Base-by-base conservation (phyloP, 2,888 invertebrate genomes). In the Latrodectus hesperus region DNA sequence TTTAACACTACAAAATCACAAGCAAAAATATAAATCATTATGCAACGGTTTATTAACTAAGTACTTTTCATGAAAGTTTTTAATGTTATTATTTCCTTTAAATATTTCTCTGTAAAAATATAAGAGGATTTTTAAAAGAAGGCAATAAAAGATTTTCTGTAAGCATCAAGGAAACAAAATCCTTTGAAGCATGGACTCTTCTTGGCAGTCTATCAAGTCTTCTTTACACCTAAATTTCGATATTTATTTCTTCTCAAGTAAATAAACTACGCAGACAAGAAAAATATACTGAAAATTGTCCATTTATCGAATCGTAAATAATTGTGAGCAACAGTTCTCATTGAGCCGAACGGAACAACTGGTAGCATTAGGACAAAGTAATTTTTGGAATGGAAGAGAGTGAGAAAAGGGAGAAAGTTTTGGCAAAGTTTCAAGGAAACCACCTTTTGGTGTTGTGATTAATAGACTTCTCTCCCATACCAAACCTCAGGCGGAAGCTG, bases 401-500 rank as follows among this genome's bases (percentile, higher is more conserved):
- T n/a, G 12, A 16, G 12, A n/a, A 60, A n/a, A n/a, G n/a, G n/a
- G 22, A 68, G 26, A 68, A 12, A 17, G 17, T 68, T 68, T 17
- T 26, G 17, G 17, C 17, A 68, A 17, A 68, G 17, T 26, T 68
- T 68, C 22, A 68, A 17, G 17, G 68, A 12, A 22, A 55, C 60
- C 72, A 64, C 70, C 55, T 55, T 49, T 51, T 65, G 52, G 81
- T 68, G 74, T 67, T n/a, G 53, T 74, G 81, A 81, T 81, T 81
- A 81, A 81, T 74, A 53, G 52, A 53, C 22, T 60, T 60, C 14
- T 16, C 60, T 5, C 60, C 2, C 38, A 38, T 38, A 6, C 38
- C 38, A 38, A 38, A 38, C 38, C 38, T 38, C 38, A 6, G 6
- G 38, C 38, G 38, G 38, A 38, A 38, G 38, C 38, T 38, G 2